phyloP scores from a whole-genome alignment of 1,140 invertebrate genomes.

The Eubasilissa regina region DNA sequence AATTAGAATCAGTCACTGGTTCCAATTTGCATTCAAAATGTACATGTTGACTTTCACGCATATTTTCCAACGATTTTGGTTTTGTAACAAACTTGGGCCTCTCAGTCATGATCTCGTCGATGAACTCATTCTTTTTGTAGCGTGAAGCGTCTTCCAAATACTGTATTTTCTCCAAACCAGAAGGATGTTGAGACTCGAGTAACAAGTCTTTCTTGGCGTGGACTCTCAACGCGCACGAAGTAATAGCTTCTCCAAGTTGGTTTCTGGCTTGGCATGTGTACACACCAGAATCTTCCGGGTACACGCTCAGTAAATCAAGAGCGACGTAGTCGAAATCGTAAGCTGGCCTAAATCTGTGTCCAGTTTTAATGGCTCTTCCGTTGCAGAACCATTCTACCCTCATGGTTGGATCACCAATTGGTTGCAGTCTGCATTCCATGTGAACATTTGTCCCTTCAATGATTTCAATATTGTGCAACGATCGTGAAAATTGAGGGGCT shows the following conservation, averaged over 20 bases:
- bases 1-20: conserved; percentile 94
- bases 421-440: conserved; percentile 92
- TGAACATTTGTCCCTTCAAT: conserved; percentile 94
- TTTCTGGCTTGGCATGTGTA: conserved; percentile 95
- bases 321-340: conserved; percentile 99
- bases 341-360: conserved; percentile 95
- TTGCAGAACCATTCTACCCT: conserved; percentile 98
- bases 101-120: conserved; percentile 88
- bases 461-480: conserved; percentile 92
- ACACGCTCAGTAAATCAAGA: conserved; percentile 94
- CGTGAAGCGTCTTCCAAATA: conserved; percentile 90
- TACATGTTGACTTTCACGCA: conserved; percentile 92
- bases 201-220: conserved; percentile 91
- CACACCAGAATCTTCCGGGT: conserved; percentile 96
- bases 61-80: conserved; percentile 87
- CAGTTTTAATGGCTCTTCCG: conserved; percentile 88
- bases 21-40: conserved; percentile 98
- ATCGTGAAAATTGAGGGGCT: conserved; percentile 89
- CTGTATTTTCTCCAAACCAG: conserved; percentile 91
- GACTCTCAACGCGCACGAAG: conserved; percentile 89
- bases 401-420: conserved; percentile 96
- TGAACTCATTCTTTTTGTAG: conserved; percentile 85
- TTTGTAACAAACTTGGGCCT: conserved; percentile 89
- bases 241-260: conserved; percentile 94
- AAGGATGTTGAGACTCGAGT: conserved; percentile 88